Conservation (phyloP, 2,113 vertebrate species). For the Rhagologus leucostigma region DNA sequence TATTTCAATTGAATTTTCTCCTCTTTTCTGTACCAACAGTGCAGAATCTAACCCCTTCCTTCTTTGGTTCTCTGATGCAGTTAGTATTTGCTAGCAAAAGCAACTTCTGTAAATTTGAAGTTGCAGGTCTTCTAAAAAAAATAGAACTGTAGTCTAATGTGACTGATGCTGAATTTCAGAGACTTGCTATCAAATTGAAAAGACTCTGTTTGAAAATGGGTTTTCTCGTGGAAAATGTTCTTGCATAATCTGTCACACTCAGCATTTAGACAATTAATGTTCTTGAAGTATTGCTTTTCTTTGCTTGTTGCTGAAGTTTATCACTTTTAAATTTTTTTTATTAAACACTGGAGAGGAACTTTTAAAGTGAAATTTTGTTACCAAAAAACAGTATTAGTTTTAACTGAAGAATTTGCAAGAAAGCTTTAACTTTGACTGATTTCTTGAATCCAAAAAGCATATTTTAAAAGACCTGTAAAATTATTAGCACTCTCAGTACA, state of each 20-base stretch:
- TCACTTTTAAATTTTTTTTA: not conserved
- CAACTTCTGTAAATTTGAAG: not conserved
- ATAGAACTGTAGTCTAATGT: not conserved
- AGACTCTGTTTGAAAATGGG: not conserved
- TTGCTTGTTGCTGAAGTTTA: not conserved
- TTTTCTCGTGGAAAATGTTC: not conserved
- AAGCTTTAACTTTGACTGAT: not conserved
- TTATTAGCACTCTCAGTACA: not conserved
- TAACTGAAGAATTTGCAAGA: not conserved
- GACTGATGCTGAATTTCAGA: not conserved
- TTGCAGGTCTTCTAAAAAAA: not conserved
- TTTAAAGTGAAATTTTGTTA: not conserved
- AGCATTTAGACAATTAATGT: not conserved
- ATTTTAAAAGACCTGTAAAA: not conserved
- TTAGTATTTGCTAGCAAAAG: not conserved
- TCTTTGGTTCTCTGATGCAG: not conserved
- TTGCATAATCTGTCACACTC: not conserved
- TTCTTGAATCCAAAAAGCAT: not conserved
- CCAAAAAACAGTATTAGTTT: not conserved
- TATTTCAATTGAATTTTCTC: not conserved
- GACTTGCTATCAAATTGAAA: not conserved
- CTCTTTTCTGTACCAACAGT: not conserved
- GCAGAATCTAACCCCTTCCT: not conserved
- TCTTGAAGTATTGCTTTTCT: not conserved
- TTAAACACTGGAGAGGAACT: not conserved